Percentiles rank a stretch among this genome's conserved stretches.
phyloP scores from a whole-genome alignment of 2,888 invertebrate species.

The Blastobasis adustella region DNA sequence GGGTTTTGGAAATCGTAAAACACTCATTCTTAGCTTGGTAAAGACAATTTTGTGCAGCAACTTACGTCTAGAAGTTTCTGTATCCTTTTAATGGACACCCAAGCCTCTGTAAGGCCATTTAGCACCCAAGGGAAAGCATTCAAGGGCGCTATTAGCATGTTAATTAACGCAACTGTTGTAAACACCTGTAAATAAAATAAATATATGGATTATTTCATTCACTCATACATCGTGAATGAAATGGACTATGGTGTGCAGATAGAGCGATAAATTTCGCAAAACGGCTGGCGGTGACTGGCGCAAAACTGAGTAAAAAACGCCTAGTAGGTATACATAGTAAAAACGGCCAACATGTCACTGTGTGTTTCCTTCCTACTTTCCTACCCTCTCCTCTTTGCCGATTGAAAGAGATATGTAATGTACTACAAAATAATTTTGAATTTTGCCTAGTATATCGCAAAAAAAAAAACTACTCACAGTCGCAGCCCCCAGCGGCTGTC shows the following conservation, averaged over 20 bases:
- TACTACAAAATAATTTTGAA: neutral
- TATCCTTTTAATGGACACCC: slow-evolving; percentile 93
- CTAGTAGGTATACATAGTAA: too few relatives aligned
- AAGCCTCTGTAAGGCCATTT: slow-evolving; percentile 96
- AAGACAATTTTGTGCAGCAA: slow-evolving; percentile 9
- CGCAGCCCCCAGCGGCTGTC: slow-evolving; percentile 88
- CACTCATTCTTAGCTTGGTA: too few relatives aligned
- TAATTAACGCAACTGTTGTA: slow-evolving; percentile 94
- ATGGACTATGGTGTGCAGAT: too few relatives aligned
- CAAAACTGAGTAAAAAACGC: too few relatives aligned
- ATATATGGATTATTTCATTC: too few relatives aligned
- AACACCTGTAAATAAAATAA: slow-evolving; percentile 74
- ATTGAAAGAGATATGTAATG: too few relatives aligned
- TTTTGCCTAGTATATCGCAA: too few relatives aligned
- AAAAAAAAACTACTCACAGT: slow-evolving; percentile 64
- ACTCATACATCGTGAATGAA: too few relatives aligned
- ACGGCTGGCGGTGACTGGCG: too few relatives aligned
- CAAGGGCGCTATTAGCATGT: slow-evolving; percentile 95
- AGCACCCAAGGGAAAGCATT: slow-evolving; percentile 99
- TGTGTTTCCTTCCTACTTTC: too few relatives aligned
- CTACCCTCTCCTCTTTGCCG: too few relatives aligned
- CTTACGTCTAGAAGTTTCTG: slow-evolving; percentile 86
- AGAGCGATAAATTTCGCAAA: too few relatives aligned
- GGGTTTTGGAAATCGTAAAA: neutral
- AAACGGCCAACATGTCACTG: neutral